Conservation (phyloP, 2,888 invertebrate genomes). For the Sphaerophoria taeniata region DNA sequence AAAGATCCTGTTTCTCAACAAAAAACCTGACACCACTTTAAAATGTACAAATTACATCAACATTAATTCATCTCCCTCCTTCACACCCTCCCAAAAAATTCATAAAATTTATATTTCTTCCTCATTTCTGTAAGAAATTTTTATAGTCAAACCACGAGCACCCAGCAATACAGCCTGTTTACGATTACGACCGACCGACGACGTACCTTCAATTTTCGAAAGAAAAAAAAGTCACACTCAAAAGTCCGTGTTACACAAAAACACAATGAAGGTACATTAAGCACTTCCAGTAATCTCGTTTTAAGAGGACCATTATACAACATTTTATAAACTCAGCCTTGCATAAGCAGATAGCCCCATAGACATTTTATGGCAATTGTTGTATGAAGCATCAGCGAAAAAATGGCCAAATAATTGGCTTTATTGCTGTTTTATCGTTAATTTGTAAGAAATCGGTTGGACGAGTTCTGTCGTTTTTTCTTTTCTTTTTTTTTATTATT, state of each 20-base stretch:
- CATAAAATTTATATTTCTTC: constrained; percentile 19
- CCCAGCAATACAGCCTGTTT: not conserved
- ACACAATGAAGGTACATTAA: constrained; percentile 6
- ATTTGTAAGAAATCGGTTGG: constrained; percentile 24
- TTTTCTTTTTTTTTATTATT: not conserved
- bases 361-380: constrained; percentile 14
- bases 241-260: not conserved
- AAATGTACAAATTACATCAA: constrained; percentile 15
- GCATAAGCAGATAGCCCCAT: not conserved
- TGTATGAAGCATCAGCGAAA: not conserved
- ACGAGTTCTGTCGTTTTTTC: not conserved
- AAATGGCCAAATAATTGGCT: constrained; percentile 8
- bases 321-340: constrained; percentile 11
- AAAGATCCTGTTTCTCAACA: not conserved
- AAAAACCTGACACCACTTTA: constrained; percentile 2
- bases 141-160: constrained; percentile 13
- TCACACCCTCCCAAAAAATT: not conserved
- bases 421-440: constrained; percentile 34
- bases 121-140: constrained; percentile 4
- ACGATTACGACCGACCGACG: not conserved
- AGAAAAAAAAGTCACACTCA: constrained; percentile 30
- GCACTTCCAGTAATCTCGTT: constrained; percentile 16
- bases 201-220: not conserved
- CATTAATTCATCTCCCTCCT: not conserved
- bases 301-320: constrained; percentile 22